Base-by-base conservation (phyloP, 2,888 invertebrate species). In the Pammene fasciana region DNA sequence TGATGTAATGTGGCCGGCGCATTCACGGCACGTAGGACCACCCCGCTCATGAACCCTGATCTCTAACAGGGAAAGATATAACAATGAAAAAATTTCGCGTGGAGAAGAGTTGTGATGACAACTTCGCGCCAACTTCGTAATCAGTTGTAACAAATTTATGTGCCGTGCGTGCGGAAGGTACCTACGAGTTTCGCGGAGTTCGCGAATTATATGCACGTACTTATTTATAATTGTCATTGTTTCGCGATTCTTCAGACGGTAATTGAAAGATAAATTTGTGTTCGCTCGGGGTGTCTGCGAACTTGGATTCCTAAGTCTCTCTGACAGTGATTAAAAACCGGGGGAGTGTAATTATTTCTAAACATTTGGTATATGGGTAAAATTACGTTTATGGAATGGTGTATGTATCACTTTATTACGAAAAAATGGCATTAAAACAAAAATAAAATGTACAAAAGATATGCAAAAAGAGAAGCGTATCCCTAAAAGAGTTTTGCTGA, bases 141-240 rank as follows among this genome's bases (percentile, higher is more conserved):
- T 91, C 90, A 90, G 89, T 88, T 89, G 86, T 88, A 88, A 90
- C 87, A 83, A 90, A 92, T 90, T 91, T 91, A 91, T 88, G 87
- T 86, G 78, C 78, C 75, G 87, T 82, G 89, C 90, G 92, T 90
- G 90, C 81, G 78, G 72, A 73, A 73, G 68, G 71, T 36, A n/a
- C n/a, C n/a, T n/a, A 41, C 56, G 56, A 55, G 54, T 72, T 72
- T 59, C 65, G 70, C 68, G 62, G 66, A 75, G 75, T 75, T 73
- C 41, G 14, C 38, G 62, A 64, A 68, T 68, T 59, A 68, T 65
- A 68, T 68, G 68, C 68, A 68, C 65, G 68, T 68, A 59, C 52
- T 59, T 65, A 57, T 65, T 52, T 68, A 65, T 68, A 68, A 68
- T 68, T 68, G 68, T 68, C 68, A 54, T 68, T 68, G 68, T 68